A percentile compares a stretch with the other conserved stretches of the same genome.
These are phyloP conservation scores for Myripristis jacobus DNA, from an alignment of 2,797 vertebrate genomes.

Conservation along the genomic window DNA sequence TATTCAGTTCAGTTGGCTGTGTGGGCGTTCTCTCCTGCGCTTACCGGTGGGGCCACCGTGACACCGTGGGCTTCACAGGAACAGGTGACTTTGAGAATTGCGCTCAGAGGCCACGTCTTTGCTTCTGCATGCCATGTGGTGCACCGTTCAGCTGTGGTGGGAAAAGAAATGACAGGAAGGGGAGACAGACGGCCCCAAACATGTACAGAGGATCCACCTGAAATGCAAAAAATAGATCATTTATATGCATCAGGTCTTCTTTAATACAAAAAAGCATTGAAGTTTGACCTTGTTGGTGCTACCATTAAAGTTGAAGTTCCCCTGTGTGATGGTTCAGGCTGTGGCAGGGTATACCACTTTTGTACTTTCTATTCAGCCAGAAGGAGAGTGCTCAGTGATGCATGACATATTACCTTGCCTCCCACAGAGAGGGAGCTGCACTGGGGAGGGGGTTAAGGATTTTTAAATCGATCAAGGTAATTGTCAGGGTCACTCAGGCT, in stretches of 20 bases:
- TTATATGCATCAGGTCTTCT: neutral
- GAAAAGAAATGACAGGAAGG: slow-evolving; percentile 29
- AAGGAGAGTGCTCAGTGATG: slow-evolving; percentile 58
- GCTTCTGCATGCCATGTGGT: slow-evolving; percentile 34
- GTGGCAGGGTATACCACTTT: slow-evolving; percentile 39
- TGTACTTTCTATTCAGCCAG: slow-evolving; percentile 60
- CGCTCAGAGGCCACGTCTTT: slow-evolving; percentile 16
- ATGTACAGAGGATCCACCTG: slow-evolving; percentile 20
- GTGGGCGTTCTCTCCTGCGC: neutral
- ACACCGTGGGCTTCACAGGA: neutral
- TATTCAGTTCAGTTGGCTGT: slow-evolving; percentile 11
- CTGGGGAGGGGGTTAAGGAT: slow-evolving; percentile 5
- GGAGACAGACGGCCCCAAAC: slow-evolving; percentile 29
- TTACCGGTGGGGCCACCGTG: neutral
- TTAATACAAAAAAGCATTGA: slow-evolving; percentile 11
- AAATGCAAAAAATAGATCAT: slow-evolving; percentile 5
- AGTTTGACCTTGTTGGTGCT: slow-evolving; percentile 65
- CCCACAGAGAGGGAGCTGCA: slow-evolving; percentile 49
- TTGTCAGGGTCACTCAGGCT: slow-evolving; percentile 64
- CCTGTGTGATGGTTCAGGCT: slow-evolving; percentile 44
- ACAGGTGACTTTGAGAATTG: slow-evolving; percentile 39
- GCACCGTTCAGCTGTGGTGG: slow-evolving; percentile 23
- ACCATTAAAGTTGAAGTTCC: slow-evolving; percentile 64
- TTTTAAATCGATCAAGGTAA: slow-evolving; percentile 67
- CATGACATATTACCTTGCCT: slow-evolving; percentile 58